Evolutionary conservation across 35 echinoderm and acorn worm species (phyloP).

Genomic region (Patiria miniata): DNA sequence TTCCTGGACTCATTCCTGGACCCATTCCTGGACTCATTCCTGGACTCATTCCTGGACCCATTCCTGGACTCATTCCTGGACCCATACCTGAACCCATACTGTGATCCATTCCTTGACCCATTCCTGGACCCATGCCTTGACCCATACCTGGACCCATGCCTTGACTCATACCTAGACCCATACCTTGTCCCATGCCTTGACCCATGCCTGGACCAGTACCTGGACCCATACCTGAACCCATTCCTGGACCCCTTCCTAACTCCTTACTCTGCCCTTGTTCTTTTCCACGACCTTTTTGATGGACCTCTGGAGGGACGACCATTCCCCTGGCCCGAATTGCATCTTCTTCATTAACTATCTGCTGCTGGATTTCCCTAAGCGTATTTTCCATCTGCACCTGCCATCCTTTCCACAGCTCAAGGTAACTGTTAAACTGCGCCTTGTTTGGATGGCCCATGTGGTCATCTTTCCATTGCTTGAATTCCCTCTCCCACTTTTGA

Average conservation of each 20-base stretch:
- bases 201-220: constrained; percentile 30
- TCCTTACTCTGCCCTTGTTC: not conserved
- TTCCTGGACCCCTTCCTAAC: constrained; percentile 10
- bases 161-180: constrained; percentile 6
- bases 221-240: constrained; percentile 7
- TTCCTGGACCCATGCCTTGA: constrained; percentile 8
- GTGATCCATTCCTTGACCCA: constrained; percentile 15
- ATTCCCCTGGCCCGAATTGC: not conserved
- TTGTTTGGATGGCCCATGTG: constrained; percentile 48
- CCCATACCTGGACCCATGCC: constrained; percentile 21
- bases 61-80: constrained; percentile 20
- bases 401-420: constrained; percentile 49
- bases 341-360: constrained; percentile 36
- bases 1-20: constrained; percentile 20
- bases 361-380: constrained; percentile 11
- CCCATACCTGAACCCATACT: constrained; percentile 22
- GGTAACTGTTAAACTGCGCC: constrained; percentile 24
- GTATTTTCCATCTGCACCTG: constrained; percentile 32
- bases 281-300: not conserved
- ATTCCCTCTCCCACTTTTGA: constrained; percentile 41
- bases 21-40: constrained; percentile 19
- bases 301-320: not conserved
- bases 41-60: constrained; percentile 35
- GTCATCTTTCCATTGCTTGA: constrained; percentile 53
- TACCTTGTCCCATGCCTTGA: constrained; percentile 27